Conservation (phyloP, 2,888 invertebrate species). For the Dyspetes luteomarginatus region DNA sequence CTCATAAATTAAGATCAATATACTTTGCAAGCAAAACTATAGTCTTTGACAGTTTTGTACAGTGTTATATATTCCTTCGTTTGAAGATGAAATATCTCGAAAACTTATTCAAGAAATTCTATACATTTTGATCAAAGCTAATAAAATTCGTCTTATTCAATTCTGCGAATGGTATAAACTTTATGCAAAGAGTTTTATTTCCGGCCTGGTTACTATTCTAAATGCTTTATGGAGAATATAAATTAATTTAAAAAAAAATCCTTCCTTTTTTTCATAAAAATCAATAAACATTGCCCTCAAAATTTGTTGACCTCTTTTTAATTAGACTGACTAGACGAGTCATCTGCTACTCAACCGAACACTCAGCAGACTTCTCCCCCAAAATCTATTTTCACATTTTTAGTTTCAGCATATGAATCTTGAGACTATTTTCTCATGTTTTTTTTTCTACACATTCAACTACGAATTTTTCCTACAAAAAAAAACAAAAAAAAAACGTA, state of each 20-base stretch:
- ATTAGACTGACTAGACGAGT: background rate
- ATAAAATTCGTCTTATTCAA: background rate
- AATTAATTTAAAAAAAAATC: background rate
- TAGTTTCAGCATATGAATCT: conserved; percentile 12
- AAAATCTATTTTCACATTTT: conserved; percentile 29
- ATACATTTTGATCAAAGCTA: background rate
- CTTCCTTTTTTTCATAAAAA: too few species aligned
- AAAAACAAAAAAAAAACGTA: background rate
- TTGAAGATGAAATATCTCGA: background rate
- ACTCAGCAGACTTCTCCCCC: background rate
- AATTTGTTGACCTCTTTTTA: background rate
- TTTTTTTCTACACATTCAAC: background rate
- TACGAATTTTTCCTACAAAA: background rate
- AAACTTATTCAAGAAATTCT: background rate
- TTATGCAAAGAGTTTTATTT: background rate
- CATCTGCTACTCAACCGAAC: background rate
- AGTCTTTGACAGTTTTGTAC: background rate
- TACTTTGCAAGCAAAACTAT: background rate
- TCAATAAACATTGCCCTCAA: too few species aligned
- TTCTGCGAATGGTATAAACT: background rate
- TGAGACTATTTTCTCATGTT: background rate
- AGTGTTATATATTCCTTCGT: background rate
- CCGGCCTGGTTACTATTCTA: too few species aligned
- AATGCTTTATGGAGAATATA: too few species aligned
- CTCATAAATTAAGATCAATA: conserved; percentile 25